Evolutionary conservation across 2,113 vertebrate species (phyloP).

Genomic region (Aptenodytes forsteri): DNA sequence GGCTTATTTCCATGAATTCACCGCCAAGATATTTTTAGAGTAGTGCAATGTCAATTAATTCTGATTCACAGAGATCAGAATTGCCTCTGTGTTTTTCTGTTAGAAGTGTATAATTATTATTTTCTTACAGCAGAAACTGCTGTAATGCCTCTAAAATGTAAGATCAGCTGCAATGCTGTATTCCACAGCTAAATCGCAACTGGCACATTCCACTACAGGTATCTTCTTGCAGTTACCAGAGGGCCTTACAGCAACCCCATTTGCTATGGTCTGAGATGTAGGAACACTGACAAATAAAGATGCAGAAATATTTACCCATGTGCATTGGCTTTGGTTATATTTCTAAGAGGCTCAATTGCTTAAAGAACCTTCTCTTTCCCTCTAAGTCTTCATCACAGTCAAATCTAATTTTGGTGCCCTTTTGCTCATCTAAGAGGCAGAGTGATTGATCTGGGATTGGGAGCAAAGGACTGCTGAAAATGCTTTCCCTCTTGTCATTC

Average conservation of each 20-base stretch:
- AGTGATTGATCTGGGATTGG: conserved; percentile 22
- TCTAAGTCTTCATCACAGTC: neutral
- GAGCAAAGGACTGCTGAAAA: neutral
- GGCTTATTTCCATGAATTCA: neutral
- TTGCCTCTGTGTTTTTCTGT: neutral
- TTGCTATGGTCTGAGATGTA: neutral
- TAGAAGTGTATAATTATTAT: neutral
- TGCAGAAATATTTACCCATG: neutral
- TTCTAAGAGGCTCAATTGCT: neutral
- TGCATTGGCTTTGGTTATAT: neutral
- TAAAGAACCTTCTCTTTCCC: neutral
- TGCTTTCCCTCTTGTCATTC: neutral
- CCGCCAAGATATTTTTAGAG: neutral
- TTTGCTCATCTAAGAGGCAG: conserved; percentile 5
- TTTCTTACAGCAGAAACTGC: neutral
- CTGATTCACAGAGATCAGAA: neutral
- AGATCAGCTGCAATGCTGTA: neutral
- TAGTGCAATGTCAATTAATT: neutral
- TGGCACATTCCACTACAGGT: neutral
- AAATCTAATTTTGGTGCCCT: conserved; percentile 43
- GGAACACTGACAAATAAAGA: neutral
- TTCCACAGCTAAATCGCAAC: neutral
- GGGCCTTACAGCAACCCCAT: neutral
- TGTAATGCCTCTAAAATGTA: neutral
- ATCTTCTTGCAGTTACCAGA: neutral